phyloP scores from a whole-genome alignment of 2,797 vertebrate genomes.

The Pristis pectinata region DNA sequence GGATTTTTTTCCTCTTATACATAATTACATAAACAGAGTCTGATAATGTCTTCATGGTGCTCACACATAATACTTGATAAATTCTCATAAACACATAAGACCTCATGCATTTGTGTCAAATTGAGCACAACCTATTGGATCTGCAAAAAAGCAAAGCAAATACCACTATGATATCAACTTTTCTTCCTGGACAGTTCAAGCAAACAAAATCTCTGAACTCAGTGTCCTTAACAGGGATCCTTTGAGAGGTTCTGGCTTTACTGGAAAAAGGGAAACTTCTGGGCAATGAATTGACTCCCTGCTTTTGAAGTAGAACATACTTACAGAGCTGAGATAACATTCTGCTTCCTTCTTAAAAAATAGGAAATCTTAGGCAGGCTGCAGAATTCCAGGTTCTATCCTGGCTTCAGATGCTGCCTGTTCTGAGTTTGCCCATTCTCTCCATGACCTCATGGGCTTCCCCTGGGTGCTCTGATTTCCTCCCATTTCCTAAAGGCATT shows the following conservation, averaged over 20 bases:
- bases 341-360: not conserved
- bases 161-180: not conserved
- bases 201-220: not conserved
- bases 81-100: not conserved
- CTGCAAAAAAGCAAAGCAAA: not conserved
- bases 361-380: not conserved
- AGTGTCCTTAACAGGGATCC: not conserved
- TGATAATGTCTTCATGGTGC: too few relatives aligned
- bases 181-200: not conserved
- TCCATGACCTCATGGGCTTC: too few relatives aligned
- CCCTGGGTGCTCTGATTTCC: too few relatives aligned
- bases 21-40: too few relatives aligned
- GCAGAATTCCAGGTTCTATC: too few relatives aligned
- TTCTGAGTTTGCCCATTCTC: too few relatives aligned
- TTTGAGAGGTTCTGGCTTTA: not conserved
- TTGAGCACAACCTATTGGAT: not conserved
- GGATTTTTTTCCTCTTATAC: too few relatives aligned
- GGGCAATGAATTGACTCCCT: not conserved
- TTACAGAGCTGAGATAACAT: not conserved
- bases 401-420: too few relatives aligned
- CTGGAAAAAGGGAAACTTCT: not conserved
- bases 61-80: not conserved
- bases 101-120: not conserved
- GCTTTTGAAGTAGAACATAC: not conserved
- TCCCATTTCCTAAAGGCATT: too few relatives aligned